Percentiles rank a stretch among this genome's conserved stretches.
phyloP scores from a whole-genome alignment of 2,797 vertebrate species.

The Holocentrus rufus region DNA sequence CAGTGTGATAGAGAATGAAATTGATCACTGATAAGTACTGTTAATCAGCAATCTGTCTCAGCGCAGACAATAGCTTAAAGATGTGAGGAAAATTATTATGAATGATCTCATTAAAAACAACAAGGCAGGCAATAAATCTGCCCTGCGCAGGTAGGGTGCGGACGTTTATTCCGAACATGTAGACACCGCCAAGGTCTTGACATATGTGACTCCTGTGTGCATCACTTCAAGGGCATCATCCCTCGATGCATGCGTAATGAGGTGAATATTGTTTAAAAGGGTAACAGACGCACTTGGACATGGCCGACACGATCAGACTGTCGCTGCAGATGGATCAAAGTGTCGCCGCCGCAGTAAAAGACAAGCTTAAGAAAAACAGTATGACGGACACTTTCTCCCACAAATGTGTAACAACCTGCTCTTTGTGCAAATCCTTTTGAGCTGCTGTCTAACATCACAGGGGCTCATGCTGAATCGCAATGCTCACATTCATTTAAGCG shows the following conservation, averaged over 20 bases:
- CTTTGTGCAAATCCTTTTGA: conserved; percentile 24
- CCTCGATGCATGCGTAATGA: conserved; percentile 56
- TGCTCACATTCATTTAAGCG: conserved; percentile 43
- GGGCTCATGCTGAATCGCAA: conserved; percentile 45
- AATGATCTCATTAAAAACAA: conserved; percentile 44
- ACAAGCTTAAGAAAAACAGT: background rate
- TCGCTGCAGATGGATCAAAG: conserved; percentile 48
- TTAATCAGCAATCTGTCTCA: background rate
- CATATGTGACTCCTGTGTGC: conserved; percentile 41
- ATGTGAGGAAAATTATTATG: conserved; percentile 6
- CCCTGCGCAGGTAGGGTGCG: conserved; percentile 22
- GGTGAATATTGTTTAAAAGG: conserved; percentile 31
- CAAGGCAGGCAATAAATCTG: conserved; percentile 23
- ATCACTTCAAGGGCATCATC: conserved; percentile 58
- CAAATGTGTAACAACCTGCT: conserved; percentile 34
- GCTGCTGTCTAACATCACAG: conserved; percentile 28
- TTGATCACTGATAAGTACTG: background rate
- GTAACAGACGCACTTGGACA: conserved; percentile 44
- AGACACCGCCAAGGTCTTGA: conserved; percentile 49
- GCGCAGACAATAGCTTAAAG: background rate
- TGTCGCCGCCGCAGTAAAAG: conserved; percentile 12
- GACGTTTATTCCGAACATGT: conserved; percentile 53
- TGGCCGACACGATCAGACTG: conserved; percentile 50
- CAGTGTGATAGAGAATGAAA: background rate
- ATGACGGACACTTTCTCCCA: conserved; percentile 28